Evolutionary conservation across 2,888 invertebrate species (phyloP), one percentile per base, ranked within the genome.

Genomic region (Aquatica leii): DNA sequence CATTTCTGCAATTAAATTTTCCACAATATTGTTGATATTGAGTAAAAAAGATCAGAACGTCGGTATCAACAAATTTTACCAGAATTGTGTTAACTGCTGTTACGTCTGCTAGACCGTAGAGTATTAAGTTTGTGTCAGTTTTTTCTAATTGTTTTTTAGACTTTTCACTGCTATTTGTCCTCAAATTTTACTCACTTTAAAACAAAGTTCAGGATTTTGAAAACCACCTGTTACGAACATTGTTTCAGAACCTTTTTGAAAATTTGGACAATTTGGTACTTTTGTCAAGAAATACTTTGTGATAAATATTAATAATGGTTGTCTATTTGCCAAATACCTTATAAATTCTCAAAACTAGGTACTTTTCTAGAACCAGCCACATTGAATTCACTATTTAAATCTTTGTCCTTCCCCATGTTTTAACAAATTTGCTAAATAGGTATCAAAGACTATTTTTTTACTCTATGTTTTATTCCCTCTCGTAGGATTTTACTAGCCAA

Each of bases 201-300:
- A 37, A 37, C 12, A 37, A 37, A 37, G 11, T 37, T 37, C n/a
- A 37, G 37, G 37, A 37, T 37, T 37, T 37, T 37, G n/a, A 37
- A 12, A n/a, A 2, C 11, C 24, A 24, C n/a, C n/a, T n/a, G n/a
- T n/a, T n/a, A n/a, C n/a, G n/a, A n/a, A n/a, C n/a, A n/a, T n/a
- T n/a, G 6, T 4, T 24, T 4, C 24, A 24, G 6, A 24, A 24
- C 6, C 24, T 4, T 24, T 2, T 24, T 4, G 24, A 2, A 24
- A 24, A 24, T 37, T 37, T 37, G 12, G 37, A 2, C 11, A 37
- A 9, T 37, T 37, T 37, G 37, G 11, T 11, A 37, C 37, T 6
- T 37, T 11, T 37, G 37, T 37, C 37, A 37, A 37, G 12, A 37
- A 37, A 37, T 12, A 37, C 2, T 37, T 37, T 37, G 37, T 37